Conservation (phyloP, 1,140 invertebrate genomes). For the Drosophila seguyi region DNA sequence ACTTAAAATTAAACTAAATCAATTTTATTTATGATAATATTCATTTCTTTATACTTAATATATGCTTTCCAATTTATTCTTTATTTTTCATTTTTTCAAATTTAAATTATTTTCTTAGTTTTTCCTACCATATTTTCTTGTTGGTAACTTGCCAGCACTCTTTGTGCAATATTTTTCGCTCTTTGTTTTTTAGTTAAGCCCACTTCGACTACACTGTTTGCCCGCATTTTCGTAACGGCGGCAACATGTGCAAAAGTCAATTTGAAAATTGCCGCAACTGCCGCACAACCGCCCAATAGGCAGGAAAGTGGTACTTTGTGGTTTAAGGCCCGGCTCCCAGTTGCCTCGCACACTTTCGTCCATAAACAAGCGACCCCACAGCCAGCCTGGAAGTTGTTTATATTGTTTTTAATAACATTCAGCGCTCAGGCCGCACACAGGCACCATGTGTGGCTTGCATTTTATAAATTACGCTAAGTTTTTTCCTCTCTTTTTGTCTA, state of each 20-base stretch:
- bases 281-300: constrained; percentile 30
- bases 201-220: constrained; percentile 64
- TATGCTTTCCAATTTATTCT: no score
- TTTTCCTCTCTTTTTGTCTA: constrained; percentile 42
- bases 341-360: constrained; percentile 30
- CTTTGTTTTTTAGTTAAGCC: constrained; percentile 43
- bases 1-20: no score
- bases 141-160: constrained; percentile 9
- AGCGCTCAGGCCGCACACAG: constrained; percentile 34
- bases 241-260: constrained; percentile 83
- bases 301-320: constrained; percentile 70
- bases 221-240: constrained; percentile 69
- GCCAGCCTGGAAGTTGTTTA: constrained; percentile 69
- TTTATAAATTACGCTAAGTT: constrained; percentile 66
- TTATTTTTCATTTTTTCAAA: not conserved
- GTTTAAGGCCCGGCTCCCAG: constrained; percentile 61
- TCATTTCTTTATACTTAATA: no score
- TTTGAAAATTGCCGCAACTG: constrained; percentile 78
- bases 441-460: constrained; percentile 69
- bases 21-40: no score
- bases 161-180: constrained; percentile 39
- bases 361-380: constrained; percentile 62
- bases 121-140: not conserved
- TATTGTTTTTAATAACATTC: constrained; percentile 82
- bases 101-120: not conserved